Percentiles rank a stretch among this genome's conserved stretches.
Evolutionary conservation across 1,140 invertebrate genomes (phyloP).

Genomic region (Orchesella cincta): DNA sequence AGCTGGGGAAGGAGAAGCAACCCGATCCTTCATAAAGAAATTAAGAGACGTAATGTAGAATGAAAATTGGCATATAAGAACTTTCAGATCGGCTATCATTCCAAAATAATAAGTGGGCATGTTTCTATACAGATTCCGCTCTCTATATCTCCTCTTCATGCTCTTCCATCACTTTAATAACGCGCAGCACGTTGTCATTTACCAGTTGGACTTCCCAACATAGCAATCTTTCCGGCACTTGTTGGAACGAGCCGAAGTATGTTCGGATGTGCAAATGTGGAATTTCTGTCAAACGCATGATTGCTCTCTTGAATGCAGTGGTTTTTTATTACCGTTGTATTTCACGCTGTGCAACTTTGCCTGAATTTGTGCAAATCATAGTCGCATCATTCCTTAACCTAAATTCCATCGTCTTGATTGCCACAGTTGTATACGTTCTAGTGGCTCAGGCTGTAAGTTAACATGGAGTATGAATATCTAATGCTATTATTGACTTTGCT

Average conservation of each 20-base stretch:
- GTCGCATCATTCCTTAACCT: background rate
- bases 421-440: background rate
- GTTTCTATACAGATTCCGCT: slow-evolving; percentile 27
- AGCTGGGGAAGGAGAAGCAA: background rate
- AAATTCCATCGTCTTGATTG: background rate
- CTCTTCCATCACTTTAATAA: background rate
- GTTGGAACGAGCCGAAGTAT: slow-evolving; percentile 37
- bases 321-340: slow-evolving; percentile 15
- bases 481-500: background rate
- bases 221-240: slow-evolving; percentile 30
- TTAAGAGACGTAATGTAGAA: slow-evolving; percentile 2
- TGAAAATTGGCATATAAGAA: background rate
- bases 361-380: background rate
- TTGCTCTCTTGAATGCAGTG: slow-evolving; percentile 32
- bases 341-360: slow-evolving; percentile 4
- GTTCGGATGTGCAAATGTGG: slow-evolving; percentile 25
- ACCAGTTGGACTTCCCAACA: slow-evolving; percentile 31
- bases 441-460: background rate
- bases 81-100: no score
- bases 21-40: background rate
- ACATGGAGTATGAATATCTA: background rate
- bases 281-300: slow-evolving; percentile 14
- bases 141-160: slow-evolving; percentile 31
- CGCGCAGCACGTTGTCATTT: slow-evolving; percentile 27
- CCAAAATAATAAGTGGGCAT: background rate